Percentiles rank a stretch among this genome's conserved stretches.
Evolutionary conservation across 1,140 invertebrate species (phyloP).

Genomic region (Episyrphus balteatus): DNA sequence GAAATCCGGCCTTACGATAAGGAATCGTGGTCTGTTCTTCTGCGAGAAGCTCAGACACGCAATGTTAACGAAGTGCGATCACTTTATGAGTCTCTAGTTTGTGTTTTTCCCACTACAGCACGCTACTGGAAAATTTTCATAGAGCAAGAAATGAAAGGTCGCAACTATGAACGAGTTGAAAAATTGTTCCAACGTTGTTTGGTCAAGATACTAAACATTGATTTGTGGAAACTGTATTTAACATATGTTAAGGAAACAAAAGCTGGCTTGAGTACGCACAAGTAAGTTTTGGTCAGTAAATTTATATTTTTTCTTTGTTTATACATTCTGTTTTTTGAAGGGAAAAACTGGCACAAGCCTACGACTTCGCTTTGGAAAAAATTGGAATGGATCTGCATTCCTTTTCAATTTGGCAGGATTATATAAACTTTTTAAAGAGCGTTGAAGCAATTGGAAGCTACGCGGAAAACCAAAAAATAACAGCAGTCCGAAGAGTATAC

Average conservation of each 20-base stretch:
- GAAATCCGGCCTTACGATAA: constrained; percentile 84
- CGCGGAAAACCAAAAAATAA: constrained; percentile 98
- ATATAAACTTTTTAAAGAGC: constrained; percentile 92
- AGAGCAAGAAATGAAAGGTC: constrained; percentile 95
- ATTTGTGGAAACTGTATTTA: constrained; percentile 96
- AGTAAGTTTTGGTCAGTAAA: constrained; percentile 54
- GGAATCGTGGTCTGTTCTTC: constrained; percentile 91
- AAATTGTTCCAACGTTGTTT: constrained; percentile 97
- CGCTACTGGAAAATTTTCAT: constrained; percentile 99
- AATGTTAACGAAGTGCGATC: constrained; percentile 82
- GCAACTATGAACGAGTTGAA: constrained; percentile 96
- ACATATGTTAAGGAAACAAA: constrained; percentile 98
- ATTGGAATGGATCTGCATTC: constrained; percentile 97
- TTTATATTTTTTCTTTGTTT: not conserved
- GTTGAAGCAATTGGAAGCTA: constrained; percentile 97
- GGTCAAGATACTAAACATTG: constrained; percentile 97
- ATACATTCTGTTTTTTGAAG: constrained; percentile 41
- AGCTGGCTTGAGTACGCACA: constrained; percentile 82
- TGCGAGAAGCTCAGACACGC: constrained; percentile 83
- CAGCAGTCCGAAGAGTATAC: constrained; percentile 92
- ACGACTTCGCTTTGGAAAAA: constrained; percentile 97
- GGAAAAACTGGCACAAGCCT: constrained; percentile 99
- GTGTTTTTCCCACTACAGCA: constrained; percentile 89
- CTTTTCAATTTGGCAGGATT: constrained; percentile 94
- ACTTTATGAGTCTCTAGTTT: constrained; percentile 87